These are phyloP conservation scores for Cephus pulcher DNA, from an alignment of 2,888 invertebrate genomes.

Conservation along the genomic window DNA sequence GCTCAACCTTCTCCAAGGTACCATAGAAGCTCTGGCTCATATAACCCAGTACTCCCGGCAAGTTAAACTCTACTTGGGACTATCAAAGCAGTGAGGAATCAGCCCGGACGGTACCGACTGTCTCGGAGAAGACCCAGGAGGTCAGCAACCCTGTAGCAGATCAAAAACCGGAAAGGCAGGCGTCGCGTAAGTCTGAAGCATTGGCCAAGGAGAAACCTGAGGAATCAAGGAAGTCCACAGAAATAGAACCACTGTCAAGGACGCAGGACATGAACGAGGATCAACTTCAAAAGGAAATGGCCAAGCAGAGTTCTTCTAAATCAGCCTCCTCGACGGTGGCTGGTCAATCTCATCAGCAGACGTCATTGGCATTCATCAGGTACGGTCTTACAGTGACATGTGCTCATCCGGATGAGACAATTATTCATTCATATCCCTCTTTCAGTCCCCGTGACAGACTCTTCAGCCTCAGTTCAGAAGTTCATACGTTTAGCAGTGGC, in stretches of 20 bases:
- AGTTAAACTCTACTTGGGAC: not conserved
- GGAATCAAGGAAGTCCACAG: constrained; percentile 56
- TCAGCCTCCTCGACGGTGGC: constrained; percentile 34
- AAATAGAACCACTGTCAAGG: constrained; percentile 56
- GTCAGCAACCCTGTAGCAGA: constrained; percentile 27
- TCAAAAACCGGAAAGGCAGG: constrained; percentile 33
- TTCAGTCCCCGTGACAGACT: constrained; percentile 60
- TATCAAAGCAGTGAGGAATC: constrained; percentile 62
- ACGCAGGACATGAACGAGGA: constrained; percentile 28
- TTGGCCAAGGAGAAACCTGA: not conserved
- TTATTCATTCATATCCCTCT: constrained; percentile 7
- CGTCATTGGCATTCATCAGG: constrained; percentile 53
- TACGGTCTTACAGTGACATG: constrained; percentile 17
- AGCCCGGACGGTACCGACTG: constrained; percentile 67
- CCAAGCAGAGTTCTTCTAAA: constrained; percentile 48
- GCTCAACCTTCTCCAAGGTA: constrained; percentile 47
- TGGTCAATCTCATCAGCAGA: constrained; percentile 45
- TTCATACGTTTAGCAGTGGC: constrained; percentile 71
- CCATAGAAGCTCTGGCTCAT: constrained; percentile 16
- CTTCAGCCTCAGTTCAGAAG: constrained; percentile 60
- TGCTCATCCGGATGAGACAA: not conserved
- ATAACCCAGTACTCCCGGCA: not conserved
- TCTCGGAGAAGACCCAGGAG: constrained; percentile 63
- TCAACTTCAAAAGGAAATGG: constrained; percentile 11
- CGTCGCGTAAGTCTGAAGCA: constrained; percentile 29